Conservation (phyloP, 2,113 vertebrate species). For the Eretmochelys imbricata region DNA sequence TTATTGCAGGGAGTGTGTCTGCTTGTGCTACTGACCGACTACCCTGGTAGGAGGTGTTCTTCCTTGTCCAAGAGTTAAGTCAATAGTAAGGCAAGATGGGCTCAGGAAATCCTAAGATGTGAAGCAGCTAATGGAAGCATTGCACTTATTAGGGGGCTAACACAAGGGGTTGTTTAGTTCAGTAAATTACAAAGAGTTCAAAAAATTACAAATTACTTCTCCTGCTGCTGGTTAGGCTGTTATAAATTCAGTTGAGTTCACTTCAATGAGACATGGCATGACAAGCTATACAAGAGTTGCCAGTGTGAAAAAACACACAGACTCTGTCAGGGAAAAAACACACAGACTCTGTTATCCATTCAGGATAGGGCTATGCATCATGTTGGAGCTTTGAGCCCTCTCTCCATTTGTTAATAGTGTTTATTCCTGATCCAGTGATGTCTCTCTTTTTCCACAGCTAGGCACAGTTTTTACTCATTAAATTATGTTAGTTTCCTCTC, state of each 20-base stretch:
- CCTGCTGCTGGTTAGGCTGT: constrained; percentile 34
- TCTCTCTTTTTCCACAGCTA: not conserved
- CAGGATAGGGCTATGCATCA: not conserved
- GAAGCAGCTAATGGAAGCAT: not conserved
- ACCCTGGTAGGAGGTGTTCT: accelerated
- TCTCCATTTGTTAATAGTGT: not conserved
- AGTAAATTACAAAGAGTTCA: constrained; percentile 20
- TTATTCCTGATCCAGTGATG: not conserved
- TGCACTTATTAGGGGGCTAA: not conserved
- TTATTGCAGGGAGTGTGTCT: not conserved
- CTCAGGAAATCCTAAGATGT: not conserved
- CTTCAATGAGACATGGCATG: constrained; percentile 44
- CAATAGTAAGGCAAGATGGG: not conserved
- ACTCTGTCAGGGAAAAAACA: constrained; percentile 39
- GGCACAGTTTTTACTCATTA: not conserved
- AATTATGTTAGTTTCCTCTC: not conserved
- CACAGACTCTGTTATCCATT: not conserved
- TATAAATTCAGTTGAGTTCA: not conserved
- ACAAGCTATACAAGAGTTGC: constrained; percentile 36
- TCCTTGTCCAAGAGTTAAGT: not conserved
- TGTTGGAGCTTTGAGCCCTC: constrained; percentile 7
- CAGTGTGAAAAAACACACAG: constrained; percentile 29
- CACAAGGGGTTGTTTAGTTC: not conserved
- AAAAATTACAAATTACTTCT: constrained; percentile 36
- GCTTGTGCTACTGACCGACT: not conserved